A percentile compares a stretch with the other conserved stretches of the same genome.
Evolutionary conservation across 2,113 vertebrate species (phyloP).

Genomic region (Proteles cristata): DNA sequence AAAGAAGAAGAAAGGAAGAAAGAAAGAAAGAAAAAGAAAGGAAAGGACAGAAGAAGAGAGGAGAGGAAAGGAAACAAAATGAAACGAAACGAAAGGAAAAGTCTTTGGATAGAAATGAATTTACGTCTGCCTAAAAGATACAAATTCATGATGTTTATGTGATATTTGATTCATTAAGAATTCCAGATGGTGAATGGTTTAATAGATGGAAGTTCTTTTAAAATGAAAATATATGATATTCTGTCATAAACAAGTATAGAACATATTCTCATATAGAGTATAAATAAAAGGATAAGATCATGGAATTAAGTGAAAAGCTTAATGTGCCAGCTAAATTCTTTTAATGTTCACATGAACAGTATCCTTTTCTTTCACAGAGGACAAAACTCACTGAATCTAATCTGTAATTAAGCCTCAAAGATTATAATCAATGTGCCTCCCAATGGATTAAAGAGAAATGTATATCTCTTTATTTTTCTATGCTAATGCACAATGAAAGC

Average conservation of each 20-base stretch:
- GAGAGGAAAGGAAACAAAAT: no score
- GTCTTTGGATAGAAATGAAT: not conserved
- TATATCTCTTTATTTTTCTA: not conserved
- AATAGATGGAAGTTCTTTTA: conserved; percentile 39
- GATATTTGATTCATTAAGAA: conserved; percentile 52
- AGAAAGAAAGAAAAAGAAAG: no score
- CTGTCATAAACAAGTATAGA: not conserved
- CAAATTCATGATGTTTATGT: not conserved
- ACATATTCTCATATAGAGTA: not conserved
- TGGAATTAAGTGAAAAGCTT: not conserved
- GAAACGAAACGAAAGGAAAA: not conserved
- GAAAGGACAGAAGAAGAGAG: no score
- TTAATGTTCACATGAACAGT: not conserved
- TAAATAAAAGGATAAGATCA: not conserved
- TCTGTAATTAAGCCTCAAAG: conserved; percentile 10
- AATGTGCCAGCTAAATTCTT: not conserved
- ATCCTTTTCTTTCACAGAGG: not conserved
- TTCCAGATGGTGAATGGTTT: conserved; percentile 21
- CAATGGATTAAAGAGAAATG: not conserved
- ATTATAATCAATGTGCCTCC: not conserved
- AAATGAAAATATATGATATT: conserved; percentile 51
- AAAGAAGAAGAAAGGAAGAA: no score
- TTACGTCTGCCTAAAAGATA: not conserved
- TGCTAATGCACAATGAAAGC: not conserved
- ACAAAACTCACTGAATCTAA: not conserved